Evolutionary conservation across 2,888 invertebrate species (phyloP).

Genomic region (Aphidoletes aphidimyza): DNA sequence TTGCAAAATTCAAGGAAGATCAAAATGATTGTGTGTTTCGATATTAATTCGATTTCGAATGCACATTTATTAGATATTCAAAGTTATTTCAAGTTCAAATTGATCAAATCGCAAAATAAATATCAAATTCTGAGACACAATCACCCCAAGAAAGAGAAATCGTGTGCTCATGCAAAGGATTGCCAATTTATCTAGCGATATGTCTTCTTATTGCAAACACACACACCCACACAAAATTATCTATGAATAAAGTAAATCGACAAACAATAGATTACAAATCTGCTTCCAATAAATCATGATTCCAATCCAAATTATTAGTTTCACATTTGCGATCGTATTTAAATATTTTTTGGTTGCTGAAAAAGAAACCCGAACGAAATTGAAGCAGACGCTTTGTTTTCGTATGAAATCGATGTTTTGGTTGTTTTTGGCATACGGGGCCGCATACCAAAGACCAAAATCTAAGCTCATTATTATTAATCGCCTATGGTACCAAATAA

Average conservation of each 20-base stretch:
- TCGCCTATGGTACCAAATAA: slow-evolving; percentile 26
- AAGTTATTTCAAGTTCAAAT: not conserved
- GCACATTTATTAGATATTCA: not conserved
- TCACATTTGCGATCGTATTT: not conserved
- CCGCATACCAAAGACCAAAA: not conserved
- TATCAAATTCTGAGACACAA: no score
- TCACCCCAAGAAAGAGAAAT: not conserved
- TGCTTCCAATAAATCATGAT: not conserved
- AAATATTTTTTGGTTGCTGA: not conserved
- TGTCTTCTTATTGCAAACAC: not conserved
- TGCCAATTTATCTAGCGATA: not conserved
- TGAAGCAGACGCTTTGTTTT: no score
- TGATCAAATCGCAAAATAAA: no score
- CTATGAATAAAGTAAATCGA: not conserved
- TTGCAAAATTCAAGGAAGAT: no score
- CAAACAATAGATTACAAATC: not conserved
- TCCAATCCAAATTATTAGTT: not conserved
- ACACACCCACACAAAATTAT: not conserved
- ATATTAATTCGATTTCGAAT: not conserved
- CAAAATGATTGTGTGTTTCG: no score
- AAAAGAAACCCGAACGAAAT: not conserved
- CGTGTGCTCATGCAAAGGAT: not conserved
- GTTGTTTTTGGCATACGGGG: not conserved
- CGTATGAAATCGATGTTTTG: not conserved
- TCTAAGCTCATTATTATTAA: slow-evolving; percentile 34